phyloP scores from a whole-genome alignment of 2,888 invertebrate genomes.

The Xanthia togata region DNA sequence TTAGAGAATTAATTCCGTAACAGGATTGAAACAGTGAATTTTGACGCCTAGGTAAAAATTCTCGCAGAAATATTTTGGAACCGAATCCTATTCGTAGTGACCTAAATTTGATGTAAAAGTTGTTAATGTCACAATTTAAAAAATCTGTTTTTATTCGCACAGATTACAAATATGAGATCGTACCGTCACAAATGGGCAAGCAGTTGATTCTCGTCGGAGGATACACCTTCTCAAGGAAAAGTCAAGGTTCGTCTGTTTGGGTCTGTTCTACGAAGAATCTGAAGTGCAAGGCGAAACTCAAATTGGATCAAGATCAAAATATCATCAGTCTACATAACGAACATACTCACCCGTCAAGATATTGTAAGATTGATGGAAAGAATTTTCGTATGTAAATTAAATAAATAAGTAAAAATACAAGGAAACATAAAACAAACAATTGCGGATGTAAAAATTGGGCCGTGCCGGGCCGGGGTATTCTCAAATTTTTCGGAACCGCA shows the following conservation, averaged over 20 bases:
- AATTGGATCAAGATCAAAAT: constrained; percentile 15
- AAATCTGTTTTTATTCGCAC: constrained; percentile 2
- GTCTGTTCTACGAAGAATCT: constrained; percentile 64
- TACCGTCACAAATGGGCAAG: constrained; percentile 56
- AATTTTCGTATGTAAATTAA: constrained; percentile 2
- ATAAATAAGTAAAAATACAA: not conserved
- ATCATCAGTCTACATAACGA: constrained; percentile 35
- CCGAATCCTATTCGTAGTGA: not conserved
- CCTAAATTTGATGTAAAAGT: not conserved
- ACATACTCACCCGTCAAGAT: constrained; percentile 45
- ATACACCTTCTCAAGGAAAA: constrained; percentile 64
- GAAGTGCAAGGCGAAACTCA: constrained; percentile 60
- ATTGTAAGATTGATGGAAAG: constrained; percentile 11
- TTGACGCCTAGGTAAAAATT: too few species aligned
- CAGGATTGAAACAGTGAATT: too few species aligned
- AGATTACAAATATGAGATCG: constrained; percentile 36
- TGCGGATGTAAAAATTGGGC: too few species aligned
- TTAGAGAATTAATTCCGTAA: too few species aligned
- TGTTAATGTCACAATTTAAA: not conserved
- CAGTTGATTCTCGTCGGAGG: constrained; percentile 69
- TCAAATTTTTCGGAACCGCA: too few species aligned
- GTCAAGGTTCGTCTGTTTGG: constrained; percentile 33
- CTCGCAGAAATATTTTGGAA: not conserved
- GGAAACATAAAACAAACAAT: too few species aligned
- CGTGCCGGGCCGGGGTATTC: too few species aligned